Base-by-base conservation (phyloP, 1,140 invertebrate species). In the Platyscapa corneri region DNA sequence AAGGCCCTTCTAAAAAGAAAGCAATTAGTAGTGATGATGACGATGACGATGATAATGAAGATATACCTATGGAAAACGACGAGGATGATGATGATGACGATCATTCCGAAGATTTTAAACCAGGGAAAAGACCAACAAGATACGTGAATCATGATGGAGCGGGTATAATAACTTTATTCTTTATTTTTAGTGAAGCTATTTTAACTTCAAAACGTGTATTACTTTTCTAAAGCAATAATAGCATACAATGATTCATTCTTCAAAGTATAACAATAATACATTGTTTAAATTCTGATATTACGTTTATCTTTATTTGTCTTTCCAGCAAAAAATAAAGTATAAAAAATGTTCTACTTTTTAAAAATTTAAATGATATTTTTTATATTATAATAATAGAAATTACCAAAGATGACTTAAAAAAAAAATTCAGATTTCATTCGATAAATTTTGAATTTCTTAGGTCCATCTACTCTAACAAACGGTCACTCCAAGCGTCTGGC, bases 11-110 rank as follows among this genome's bases (percentile, higher is more conserved):
- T 18, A 92, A 89, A 81, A 85, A 83, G 46, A 89, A 89, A 85
- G 70, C 79, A 49, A 84, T 65, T 27, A 86, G 72, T 81, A 90
- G 88, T 46, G 72, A 81, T 34, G 72, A 81, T 46, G 88, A 90
- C 86, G 89, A 88, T 20, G 91, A 93, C 8, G 92, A 94, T 42
- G 92, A 94, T 37, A 92, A 93, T 23, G 91, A 92, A 5, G 90
- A 90, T 67, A n/a, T 37, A 1, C 32, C 32, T 16, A 39, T 70
- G 60, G 74, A 85, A 23, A 23, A 76, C 20, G 90, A 93, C 32
- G 92, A 94, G n/a, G 86, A 86, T 23, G 87, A 88, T 18, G 85
- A 89, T 84, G 87, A 87, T 34, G 70, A 89, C 34, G 89, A 90
- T 30, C 75, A 14, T 64, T 85, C 49, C 14, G 77, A 72, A 85